Evolutionary conservation across 2,888 invertebrate species (phyloP).

Genomic region (Cyclophora punctaria): DNA sequence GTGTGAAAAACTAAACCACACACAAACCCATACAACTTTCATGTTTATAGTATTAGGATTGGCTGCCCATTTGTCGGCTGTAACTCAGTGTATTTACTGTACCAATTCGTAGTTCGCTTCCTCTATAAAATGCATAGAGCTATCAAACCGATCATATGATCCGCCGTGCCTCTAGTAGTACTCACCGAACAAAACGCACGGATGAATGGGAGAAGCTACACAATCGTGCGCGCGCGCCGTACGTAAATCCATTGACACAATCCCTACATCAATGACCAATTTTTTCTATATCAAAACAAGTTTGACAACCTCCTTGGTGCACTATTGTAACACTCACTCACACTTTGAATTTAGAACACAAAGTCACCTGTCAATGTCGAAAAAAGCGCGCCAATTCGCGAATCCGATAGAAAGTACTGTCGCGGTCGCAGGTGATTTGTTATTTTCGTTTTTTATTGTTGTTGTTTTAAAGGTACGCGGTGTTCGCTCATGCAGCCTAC

Average conservation of each 20-base stretch:
- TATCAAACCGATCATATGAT: conserved; percentile 34
- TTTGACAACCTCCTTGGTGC: conserved; percentile 15
- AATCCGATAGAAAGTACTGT: conserved; percentile 32
- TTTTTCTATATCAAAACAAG: conserved; percentile 24
- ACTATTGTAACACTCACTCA: conserved; percentile 20
- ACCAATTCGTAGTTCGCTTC: too few species aligned
- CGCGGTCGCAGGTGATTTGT: conserved; percentile 26
- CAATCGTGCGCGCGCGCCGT: conserved; percentile 44
- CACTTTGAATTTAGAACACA: conserved; percentile 16
- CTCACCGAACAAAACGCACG: conserved; percentile 52
- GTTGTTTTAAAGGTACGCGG: conserved; percentile 30
- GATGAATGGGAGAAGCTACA: conserved; percentile 37
- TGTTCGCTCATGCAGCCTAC: conserved; percentile 41
- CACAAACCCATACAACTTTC: too few species aligned
- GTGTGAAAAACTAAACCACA: too few species aligned
- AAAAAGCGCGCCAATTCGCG: conserved; percentile 17
- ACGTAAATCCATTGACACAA: conserved; percentile 61
- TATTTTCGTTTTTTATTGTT: conserved; percentile 33
- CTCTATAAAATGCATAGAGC: background rate
- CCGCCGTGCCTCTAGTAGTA: conserved; percentile 25
- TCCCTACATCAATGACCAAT: conserved; percentile 49
- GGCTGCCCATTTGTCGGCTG: too few species aligned
- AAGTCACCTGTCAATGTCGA: conserved; percentile 7
- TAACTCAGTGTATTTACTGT: too few species aligned
- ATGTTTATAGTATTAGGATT: too few species aligned